A percentile compares a stretch with the other conserved stretches of the same genome.
These are phyloP conservation scores for Cyclargus thomasi DNA, from an alignment of 1,140 invertebrate genomes.

Conservation along the genomic window DNA sequence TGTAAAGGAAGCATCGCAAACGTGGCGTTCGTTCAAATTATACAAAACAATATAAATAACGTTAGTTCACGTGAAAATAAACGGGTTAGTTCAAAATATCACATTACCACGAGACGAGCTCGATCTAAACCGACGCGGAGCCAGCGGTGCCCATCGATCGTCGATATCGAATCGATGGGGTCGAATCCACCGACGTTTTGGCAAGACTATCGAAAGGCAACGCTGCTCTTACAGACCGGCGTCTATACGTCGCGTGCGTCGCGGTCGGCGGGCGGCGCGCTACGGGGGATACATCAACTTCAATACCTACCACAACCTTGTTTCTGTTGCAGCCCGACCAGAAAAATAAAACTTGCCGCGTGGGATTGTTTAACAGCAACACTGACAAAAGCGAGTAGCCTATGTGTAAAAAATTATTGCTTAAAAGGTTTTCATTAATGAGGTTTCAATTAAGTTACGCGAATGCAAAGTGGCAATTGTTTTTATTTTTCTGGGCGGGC, in stretches of 20 bases:
- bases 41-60: slow-evolving; percentile 61
- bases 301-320: slow-evolving; percentile 72
- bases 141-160: background rate
- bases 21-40: slow-evolving; percentile 38
- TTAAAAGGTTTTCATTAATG: too few species aligned
- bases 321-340: slow-evolving; percentile 30
- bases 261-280: slow-evolving; percentile 31
- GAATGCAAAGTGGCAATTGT: background rate
- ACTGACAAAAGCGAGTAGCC: background rate
- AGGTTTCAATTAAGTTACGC: background rate
- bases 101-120: slow-evolving; percentile 74
- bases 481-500: slow-evolving; percentile 8
- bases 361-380: background rate
- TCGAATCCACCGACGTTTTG: background rate
- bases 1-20: slow-evolving; percentile 65
- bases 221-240: slow-evolving; percentile 19
- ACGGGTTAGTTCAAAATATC: slow-evolving; percentile 72
- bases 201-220: background rate
- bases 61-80: slow-evolving; percentile 50
- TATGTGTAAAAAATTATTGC: too few species aligned
- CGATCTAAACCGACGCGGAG: slow-evolving; percentile 57
- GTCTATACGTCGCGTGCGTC: slow-evolving; percentile 12
- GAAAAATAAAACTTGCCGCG: background rate
- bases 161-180: too few species aligned
- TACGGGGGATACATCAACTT: slow-evolving; percentile 62